phyloP scores from a whole-genome alignment of 2,888 invertebrate genomes.

The Salticus scenicus region DNA sequence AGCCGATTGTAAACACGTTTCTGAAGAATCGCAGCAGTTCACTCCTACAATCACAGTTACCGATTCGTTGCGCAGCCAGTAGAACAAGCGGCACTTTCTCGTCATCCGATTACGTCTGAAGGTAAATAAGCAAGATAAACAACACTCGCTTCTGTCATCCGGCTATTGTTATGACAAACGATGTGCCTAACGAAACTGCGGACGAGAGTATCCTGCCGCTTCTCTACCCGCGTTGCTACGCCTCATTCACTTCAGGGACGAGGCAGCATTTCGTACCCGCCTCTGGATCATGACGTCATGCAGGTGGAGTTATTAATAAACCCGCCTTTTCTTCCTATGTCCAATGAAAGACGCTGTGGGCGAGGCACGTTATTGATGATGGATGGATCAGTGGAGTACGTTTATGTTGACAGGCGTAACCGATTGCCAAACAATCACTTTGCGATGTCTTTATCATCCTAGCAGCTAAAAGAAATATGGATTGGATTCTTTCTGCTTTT shows the following conservation, averaged over 20 bases:
- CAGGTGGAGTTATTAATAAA: constrained; percentile 3
- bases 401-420: constrained; percentile 66
- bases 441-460: constrained; percentile 68
- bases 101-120: not conserved
- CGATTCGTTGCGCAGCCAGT: too few species aligned
- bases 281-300: constrained; percentile 54
- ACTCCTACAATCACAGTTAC: too few species aligned
- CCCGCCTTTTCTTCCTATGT: not conserved
- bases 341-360: constrained; percentile 20
- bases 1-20: too few species aligned
- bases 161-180: constrained; percentile 48
- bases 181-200: constrained; percentile 8
- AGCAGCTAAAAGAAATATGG: constrained; percentile 64
- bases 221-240: constrained; percentile 15
- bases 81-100: not conserved
- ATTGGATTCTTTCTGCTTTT: constrained; percentile 23
- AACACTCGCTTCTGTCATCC: constrained; percentile 7
- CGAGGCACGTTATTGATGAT: constrained; percentile 27
- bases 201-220: not conserved
- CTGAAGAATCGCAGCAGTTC: too few species aligned
- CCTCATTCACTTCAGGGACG: constrained; percentile 36
- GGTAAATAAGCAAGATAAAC: not conserved
- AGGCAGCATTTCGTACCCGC: not conserved
- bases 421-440: constrained; percentile 69
- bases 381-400: constrained; percentile 53